Conservation (phyloP, 2,113 vertebrate species). For the Zosterops japonicus region DNA sequence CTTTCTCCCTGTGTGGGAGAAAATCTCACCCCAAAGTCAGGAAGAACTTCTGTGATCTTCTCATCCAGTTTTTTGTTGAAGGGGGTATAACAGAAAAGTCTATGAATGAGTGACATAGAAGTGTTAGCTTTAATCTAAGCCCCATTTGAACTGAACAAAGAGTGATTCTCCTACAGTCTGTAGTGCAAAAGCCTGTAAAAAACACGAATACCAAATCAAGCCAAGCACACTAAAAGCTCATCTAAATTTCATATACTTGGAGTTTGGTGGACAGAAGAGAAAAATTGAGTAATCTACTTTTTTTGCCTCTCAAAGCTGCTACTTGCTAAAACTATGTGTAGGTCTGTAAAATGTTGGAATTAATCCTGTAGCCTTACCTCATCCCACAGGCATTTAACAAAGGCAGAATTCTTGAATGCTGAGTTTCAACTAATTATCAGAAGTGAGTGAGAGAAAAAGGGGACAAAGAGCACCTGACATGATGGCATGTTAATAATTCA, state of each 20-base stretch:
- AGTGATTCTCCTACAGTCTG: background rate
- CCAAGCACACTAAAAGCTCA: background rate
- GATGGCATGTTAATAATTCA: constrained; percentile 59
- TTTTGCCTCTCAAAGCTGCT: background rate
- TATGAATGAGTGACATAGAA: background rate
- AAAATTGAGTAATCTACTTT: background rate
- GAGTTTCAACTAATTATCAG: constrained; percentile 61
- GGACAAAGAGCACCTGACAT: constrained; percentile 56
- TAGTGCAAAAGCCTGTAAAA: background rate
- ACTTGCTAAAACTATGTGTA: background rate
- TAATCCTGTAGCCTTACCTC: constrained; percentile 61
- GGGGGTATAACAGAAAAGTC: background rate
- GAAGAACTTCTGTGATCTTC: background rate
- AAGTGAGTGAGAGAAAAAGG: background rate
- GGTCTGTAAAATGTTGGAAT: constrained; percentile 20
- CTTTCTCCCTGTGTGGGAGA: background rate
- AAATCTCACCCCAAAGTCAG: background rate
- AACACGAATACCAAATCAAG: background rate
- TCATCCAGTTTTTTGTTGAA: background rate
- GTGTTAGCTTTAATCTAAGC: background rate
- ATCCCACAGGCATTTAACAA: constrained; percentile 69
- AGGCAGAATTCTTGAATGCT: constrained; percentile 61
- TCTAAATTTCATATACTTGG: background rate
- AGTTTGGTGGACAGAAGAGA: background rate
- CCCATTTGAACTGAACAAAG: background rate